phyloP scores from a whole-genome alignment of 2,888 invertebrate genomes.

The Synergus japonicus region DNA sequence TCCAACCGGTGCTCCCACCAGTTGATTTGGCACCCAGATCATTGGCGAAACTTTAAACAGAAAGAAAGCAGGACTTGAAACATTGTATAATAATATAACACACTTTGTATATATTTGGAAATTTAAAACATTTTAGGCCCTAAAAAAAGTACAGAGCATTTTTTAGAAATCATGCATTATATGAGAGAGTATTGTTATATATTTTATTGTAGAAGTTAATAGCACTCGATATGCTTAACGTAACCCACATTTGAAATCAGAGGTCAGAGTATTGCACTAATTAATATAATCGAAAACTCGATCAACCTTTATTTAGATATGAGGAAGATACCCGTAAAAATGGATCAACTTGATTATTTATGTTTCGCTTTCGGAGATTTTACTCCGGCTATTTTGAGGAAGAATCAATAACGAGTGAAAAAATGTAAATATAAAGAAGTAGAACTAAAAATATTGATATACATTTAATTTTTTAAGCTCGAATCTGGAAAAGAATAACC shows the following conservation, averaged over 20 bases:
- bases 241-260: background rate
- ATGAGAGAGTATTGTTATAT: background rate
- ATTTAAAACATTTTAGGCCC: too few species aligned
- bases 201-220: background rate
- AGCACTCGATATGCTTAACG: background rate
- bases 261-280: background rate
- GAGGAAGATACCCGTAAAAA: background rate
- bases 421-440: background rate
- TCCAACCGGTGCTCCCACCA: conserved; percentile 93
- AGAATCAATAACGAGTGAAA: background rate
- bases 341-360: background rate
- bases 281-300: background rate
- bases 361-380: background rate
- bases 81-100: too few species aligned
- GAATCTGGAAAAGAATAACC: too few species aligned
- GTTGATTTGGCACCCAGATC: conserved; percentile 96
- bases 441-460: too few species aligned
- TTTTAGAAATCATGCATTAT: background rate
- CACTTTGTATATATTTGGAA: too few species aligned
- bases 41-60: conserved; percentile 89
- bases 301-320: background rate
- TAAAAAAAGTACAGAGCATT: background rate
- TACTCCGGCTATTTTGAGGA: background rate
- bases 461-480: too few species aligned
- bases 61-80: conserved; percentile 18